Evolutionary conservation across 2,797 vertebrate genomes (phyloP), one percentile per base, ranked within the genome.

Genomic region (Trichosurus vulpecula): DNA sequence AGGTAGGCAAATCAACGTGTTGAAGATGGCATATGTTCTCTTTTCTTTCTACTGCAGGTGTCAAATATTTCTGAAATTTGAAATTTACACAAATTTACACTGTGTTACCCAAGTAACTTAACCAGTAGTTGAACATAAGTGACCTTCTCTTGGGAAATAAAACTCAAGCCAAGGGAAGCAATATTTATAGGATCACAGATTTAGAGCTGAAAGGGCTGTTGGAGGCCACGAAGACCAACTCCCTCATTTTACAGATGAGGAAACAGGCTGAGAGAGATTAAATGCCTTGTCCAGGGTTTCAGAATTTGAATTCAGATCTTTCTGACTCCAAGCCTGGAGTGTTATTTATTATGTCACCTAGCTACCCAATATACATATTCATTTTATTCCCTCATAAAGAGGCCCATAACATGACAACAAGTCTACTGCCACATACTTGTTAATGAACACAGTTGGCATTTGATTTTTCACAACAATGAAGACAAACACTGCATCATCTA

Each of bases 81-180:
- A 90, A 90, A 93, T 96, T 81, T 81, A 81, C 6, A 81, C 66
- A 81, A 81, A 81, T 47, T 41, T 47, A 96, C 22, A 96, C 22
- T 52, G 52, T 89, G 90, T 91, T 92, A 57, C 91, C 96, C 91
- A 94, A 96, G 92, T 95, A 54, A 91, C 90, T 58, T 95, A 95
- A 89, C 66, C 87, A 96, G 91, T 94, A 95, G n/a, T n/a, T 96
- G 87, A 96, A 96, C 5, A 35, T 35, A 96, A 96, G 87, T 52
- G 92, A 94, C 55, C 35, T 96, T 94, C 90, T 94, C 92, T 89
- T n/a, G 95, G 92, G 94, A 97, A 97, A 97, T 93, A 97, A 97
- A 97, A 95, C 90, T 92, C 95, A 90, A 95, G 93, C 12, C 94
- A 94, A 96, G 41, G 58, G 90, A 95, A 89, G 93, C 81, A 94